These are phyloP conservation scores for Perca schrenkii DNA, from an alignment of 2,113 vertebrate genomes.

Conservation along the genomic window DNA sequence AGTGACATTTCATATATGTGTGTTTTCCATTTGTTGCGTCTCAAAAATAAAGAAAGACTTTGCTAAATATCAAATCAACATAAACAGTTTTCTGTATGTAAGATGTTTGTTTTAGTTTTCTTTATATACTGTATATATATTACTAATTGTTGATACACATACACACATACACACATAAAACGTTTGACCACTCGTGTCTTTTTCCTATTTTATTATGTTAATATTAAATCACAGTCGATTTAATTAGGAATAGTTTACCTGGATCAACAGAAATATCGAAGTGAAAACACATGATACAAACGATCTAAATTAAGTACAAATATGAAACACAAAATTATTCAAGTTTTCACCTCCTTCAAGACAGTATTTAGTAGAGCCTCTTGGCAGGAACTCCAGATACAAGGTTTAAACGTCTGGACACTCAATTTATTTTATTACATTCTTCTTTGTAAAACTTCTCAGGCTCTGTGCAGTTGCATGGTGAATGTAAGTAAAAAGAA, in stretches of 20 bases:
- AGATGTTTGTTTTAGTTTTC: too few relatives aligned
- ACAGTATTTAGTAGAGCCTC: neutral
- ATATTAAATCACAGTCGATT: neutral
- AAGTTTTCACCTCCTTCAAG: neutral
- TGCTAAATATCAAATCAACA: neutral
- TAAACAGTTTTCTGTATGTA: neutral
- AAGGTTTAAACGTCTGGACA: neutral
- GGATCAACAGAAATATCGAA: neutral
- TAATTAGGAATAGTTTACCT: neutral
- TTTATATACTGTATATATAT: neutral
- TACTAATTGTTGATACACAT: neutral
- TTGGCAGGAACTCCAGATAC: neutral
- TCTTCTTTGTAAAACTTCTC: neutral
- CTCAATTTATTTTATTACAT: neutral
- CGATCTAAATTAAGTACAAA: neutral
- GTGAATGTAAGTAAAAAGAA: constrained; percentile 6
- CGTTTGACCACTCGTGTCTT: neutral
- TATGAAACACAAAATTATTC: neutral
- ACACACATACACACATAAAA: neutral
- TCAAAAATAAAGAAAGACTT: neutral
- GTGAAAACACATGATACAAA: neutral
- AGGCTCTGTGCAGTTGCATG: neutral
- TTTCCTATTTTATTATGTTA: neutral
- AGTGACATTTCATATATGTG: too few relatives aligned
- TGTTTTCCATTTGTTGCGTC: too few relatives aligned